Base-by-base conservation (phyloP, 2,113 vertebrate species). In the Tretioscincus oriximinensis region DNA sequence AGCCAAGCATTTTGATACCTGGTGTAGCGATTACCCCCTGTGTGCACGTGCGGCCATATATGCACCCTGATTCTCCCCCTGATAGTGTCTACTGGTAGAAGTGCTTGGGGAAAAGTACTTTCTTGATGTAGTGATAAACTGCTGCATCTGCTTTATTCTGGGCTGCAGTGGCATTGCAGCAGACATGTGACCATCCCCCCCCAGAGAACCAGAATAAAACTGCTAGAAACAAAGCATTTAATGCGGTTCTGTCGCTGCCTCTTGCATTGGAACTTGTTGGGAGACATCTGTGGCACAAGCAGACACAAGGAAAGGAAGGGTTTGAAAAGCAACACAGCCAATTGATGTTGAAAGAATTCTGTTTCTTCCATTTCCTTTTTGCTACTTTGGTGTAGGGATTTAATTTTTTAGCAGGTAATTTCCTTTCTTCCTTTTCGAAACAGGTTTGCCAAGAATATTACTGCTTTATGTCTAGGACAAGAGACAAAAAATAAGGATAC, bases 341-440 rank as follows among this genome's bases (percentile, higher is more conserved):
- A 0, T 22, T 80, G 73, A 75, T 61, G 0, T 79, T 88, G 79
- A 84, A 86, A 87, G 26, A 41, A 85, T 67, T 21, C 67, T 71
- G 72, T 29, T 87, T 90, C 82, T 88, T 85, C 78, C 71, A 18
- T 92, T 94, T 94, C 83, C 79, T 90, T 84, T 90, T 68, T 73
- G 69, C 81, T 76, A 64, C 80, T 90, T 70, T 73, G 69, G 9
- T 60, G 9, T 26, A 1, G 45, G 88, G 88, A 76, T 83, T 89
- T 92, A 86, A 88, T 88, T 91, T 93, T 90, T 90, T 84, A 88
- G 77, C 82, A 87, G 80, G 85, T 83, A 87, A 90, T 90, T 92
- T 93, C 82, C 83, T 91, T 85, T 92, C 83, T 84, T 84, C 60
- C 90, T 64, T 58, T 85, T 91, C 82, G 86, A 35, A 88, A 90